These are phyloP conservation scores for Timema podura DNA, from an alignment of 2,888 invertebrate species.

Conservation along the genomic window DNA sequence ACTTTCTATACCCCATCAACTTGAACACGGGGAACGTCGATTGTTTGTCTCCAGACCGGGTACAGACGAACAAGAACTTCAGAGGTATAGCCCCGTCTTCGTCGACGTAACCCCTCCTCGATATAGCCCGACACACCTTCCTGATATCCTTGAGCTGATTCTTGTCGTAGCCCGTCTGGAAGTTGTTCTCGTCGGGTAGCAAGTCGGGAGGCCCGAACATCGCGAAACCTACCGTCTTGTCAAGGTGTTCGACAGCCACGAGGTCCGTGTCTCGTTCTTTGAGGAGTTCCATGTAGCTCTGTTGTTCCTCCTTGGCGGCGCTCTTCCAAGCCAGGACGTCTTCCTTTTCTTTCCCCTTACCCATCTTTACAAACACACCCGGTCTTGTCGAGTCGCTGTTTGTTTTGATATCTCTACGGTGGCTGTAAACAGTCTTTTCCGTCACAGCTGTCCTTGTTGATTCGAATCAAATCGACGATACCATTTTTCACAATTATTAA, in stretches of 20 bases:
- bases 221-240: not conserved
- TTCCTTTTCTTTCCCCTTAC: not conserved
- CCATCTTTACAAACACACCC: not conserved
- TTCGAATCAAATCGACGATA: too few relatives aligned
- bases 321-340: slow-evolving; percentile 7
- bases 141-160: not conserved
- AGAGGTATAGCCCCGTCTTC: slow-evolving; percentile 2
- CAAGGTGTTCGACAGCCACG: not conserved
- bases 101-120: not conserved
- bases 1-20: not conserved
- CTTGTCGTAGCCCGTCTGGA: slow-evolving; percentile 8
- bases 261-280: slow-evolving; percentile 1
- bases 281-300: slow-evolving; percentile 15
- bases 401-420: not conserved
- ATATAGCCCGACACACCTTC: slow-evolving; percentile 6
- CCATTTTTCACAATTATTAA: too few relatives aligned
- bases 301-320: slow-evolving; percentile 6
- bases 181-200: slow-evolving; percentile 11
- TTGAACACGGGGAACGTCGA: slow-evolving; percentile 11
- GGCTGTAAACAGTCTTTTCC: not conserved
- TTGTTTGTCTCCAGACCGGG: not conserved
- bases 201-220: slow-evolving; percentile 11
- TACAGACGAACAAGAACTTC: slow-evolving; percentile 5
- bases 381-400: too few relatives aligned
- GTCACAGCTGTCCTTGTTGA: too few relatives aligned